These are phyloP conservation scores for Amniataba percoides DNA, from an alignment of 2,797 vertebrate genomes.

Conservation along the genomic window DNA sequence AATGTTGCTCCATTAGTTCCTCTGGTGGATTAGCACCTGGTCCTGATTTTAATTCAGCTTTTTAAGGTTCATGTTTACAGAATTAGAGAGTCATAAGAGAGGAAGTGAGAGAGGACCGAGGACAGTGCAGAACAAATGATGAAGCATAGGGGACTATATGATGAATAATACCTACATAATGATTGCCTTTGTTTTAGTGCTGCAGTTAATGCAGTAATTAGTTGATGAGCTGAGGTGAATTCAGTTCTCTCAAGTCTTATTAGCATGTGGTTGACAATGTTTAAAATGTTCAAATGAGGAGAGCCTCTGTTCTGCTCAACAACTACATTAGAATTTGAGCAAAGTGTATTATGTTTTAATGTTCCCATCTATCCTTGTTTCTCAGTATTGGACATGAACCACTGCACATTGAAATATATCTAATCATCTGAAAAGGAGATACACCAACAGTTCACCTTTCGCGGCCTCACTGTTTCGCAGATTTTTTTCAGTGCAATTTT, in stretches of 20 bases:
- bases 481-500: too few species aligned
- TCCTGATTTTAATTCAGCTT: slow-evolving; percentile 11
- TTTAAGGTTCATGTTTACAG: background rate
- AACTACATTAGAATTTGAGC: background rate
- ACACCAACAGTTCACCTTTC: too few species aligned
- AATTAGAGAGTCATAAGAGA: background rate
- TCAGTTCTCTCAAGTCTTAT: background rate
- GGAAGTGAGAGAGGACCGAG: too few species aligned
- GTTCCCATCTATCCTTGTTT: too few species aligned
- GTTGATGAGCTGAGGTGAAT: background rate
- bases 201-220: background rate
- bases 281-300: background rate
- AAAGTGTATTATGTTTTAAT: background rate
- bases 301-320: background rate
- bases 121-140: background rate
- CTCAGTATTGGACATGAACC: background rate
- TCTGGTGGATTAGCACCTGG: background rate
- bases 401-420: background rate
- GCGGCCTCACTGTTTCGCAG: too few species aligned
- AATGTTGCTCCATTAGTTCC: background rate
- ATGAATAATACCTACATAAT: slow-evolving; percentile 1
- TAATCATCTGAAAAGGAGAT: background rate
- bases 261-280: background rate
- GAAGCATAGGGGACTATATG: background rate
- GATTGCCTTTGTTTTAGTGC: background rate